Base-by-base conservation (phyloP, 2,888 invertebrate species). In the Tryphoninae sp. region DNA sequence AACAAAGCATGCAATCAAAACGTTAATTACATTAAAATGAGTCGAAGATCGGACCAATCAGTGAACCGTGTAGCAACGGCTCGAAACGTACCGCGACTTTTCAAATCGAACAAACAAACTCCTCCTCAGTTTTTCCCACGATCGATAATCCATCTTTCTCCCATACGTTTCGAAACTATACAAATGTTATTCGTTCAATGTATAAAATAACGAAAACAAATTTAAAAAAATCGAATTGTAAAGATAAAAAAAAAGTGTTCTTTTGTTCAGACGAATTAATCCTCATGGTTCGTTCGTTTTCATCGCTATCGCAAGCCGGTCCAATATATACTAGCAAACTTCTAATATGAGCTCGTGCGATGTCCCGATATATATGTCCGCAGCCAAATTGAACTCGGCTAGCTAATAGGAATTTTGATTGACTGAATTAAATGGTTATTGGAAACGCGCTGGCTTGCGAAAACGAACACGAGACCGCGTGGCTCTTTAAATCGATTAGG, bases 21-120 rank as follows among this genome's bases (percentile, higher is more conserved):
- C 90, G 90, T 91, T 91, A 91, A 91, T 91, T 91, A 89, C 90
- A 90, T 91, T 90, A 91, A 91, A 91, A 91, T 90, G 90, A 91
- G 89, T 90, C 88, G 88, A 90, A 90, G 90, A 91, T 90, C 89
- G 84, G 89, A 87, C 89, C 89, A 89, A 91, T 90, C 61, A 61
- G 89, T 87, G 83, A 84, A 83, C 84, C 84, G 75, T 74, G 83
- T 81, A 79, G 81, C 80, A 83, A 85, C 84, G 86, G 85, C 78
- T 84, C 65, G 59, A 80, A 86, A 78, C 86, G 69, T 83, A 81
- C 78, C 68, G 72, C 45, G 13, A 45, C 33, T 6, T 33, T 6
- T 33, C 4, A 33, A 33, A 33, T 6, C 33, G 33, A 33, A 33
- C 33, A 33, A 33, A 33, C 33, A 6, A 33, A 33, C 7, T 33